Percentiles rank a stretch among this genome's conserved stretches.
Evolutionary conservation across 2,113 vertebrate genomes (phyloP).

Genomic region (Tetraodon nigroviridis): DNA sequence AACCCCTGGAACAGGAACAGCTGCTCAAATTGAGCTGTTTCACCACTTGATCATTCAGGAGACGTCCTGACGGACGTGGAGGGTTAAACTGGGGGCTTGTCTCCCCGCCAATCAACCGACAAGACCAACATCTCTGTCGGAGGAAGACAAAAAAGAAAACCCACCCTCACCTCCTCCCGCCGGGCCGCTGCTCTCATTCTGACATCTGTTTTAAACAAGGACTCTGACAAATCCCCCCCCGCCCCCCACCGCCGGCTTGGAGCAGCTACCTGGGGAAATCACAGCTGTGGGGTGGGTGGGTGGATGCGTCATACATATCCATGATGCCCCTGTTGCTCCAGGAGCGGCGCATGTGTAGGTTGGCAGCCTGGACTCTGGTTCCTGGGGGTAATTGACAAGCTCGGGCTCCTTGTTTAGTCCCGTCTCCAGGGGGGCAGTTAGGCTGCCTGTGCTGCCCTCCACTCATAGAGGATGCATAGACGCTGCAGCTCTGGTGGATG

Average conservation of each 20-base stretch:
- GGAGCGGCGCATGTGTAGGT: slow-evolving; percentile 22
- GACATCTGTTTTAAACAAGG: slow-evolving; percentile 70
- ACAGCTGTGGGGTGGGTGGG: slow-evolving; percentile 52
- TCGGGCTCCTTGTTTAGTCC: slow-evolving; percentile 46
- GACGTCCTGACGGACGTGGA: slow-evolving; percentile 32
- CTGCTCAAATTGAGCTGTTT: slow-evolving; percentile 39
- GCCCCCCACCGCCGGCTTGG: slow-evolving; percentile 44
- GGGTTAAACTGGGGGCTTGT: slow-evolving; percentile 56
- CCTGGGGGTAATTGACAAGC: slow-evolving; percentile 61
- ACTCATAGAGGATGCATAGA: slow-evolving; percentile 71
- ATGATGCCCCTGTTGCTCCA: slow-evolving; percentile 48
- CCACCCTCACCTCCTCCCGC: slow-evolving; percentile 7
- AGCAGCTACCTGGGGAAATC: slow-evolving; percentile 70
- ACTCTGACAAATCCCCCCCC: slow-evolving; percentile 53
- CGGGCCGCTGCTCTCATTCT: slow-evolving; percentile 36
- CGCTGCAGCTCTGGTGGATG: slow-evolving; percentile 43
- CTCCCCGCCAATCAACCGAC: slow-evolving; percentile 56
- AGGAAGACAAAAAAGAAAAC: neutral
- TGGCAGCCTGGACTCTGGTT: slow-evolving; percentile 21
- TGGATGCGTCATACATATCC: slow-evolving; percentile 65
- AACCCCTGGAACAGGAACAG: slow-evolving; percentile 27
- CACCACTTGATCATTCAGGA: slow-evolving; percentile 61
- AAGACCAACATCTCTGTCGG: slow-evolving; percentile 61
- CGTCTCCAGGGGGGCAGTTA: slow-evolving; percentile 60
- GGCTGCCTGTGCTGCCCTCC: slow-evolving; percentile 39